Percentiles rank a stretch among this genome's conserved stretches.
Evolutionary conservation across 2,888 invertebrate species (phyloP).

Genomic region (Temnothorax rugatulus): DNA sequence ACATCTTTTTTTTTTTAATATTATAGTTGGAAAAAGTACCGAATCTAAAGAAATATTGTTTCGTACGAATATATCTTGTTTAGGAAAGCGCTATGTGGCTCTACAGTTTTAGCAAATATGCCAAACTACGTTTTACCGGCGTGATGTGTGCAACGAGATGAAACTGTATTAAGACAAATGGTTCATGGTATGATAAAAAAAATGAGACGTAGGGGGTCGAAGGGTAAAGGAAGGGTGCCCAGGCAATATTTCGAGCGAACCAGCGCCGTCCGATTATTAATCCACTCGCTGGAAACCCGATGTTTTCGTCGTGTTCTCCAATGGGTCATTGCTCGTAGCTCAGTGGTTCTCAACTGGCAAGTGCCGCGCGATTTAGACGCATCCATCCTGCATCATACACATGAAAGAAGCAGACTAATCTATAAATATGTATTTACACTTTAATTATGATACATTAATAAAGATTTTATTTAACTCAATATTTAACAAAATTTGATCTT

Average conservation of each 20-base stretch:
- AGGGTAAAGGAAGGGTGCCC: constrained; percentile 70
- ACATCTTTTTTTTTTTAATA: background rate
- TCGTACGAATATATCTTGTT: background rate
- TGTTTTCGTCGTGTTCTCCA: constrained; percentile 75
- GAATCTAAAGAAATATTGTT: constrained; percentile 7
- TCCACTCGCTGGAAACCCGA: constrained; percentile 75
- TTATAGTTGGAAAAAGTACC: background rate
- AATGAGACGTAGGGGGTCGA: constrained; percentile 70
- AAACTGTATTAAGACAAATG: constrained; percentile 73
- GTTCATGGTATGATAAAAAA: constrained; percentile 64
- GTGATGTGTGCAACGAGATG: constrained; percentile 65
- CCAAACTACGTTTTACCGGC: constrained; percentile 53
- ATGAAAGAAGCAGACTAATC: background rate
- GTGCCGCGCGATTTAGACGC: background rate
- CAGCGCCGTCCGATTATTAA: constrained; percentile 75
- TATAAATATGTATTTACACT: background rate
- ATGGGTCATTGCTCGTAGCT: constrained; percentile 68
- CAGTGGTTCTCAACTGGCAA: constrained; percentile 71
- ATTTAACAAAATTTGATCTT: too few relatives aligned
- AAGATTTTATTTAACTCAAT: background rate
- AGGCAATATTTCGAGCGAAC: constrained; percentile 73
- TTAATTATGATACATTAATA: constrained; percentile 6
- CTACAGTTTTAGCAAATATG: constrained; percentile 55
- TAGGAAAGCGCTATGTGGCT: background rate
- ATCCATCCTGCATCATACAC: background rate